Evolutionary conservation across 2,888 invertebrate species (phyloP).

Genomic region (Acanthosepion pharaonis): DNA sequence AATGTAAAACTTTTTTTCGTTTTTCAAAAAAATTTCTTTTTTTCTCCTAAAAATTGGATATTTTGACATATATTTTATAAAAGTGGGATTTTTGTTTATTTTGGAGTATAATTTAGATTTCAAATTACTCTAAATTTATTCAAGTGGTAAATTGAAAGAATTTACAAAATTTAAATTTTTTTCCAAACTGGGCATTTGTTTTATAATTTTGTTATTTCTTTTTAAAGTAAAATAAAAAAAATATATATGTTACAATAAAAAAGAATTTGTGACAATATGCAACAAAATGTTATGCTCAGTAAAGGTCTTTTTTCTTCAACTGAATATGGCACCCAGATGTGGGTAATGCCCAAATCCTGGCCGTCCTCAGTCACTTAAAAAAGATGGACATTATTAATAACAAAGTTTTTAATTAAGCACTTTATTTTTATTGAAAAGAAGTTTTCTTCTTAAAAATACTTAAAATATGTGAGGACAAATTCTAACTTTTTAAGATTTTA

Average conservation of each 20-base stretch:
- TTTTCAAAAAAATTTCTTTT: not conserved
- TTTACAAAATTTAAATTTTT: not conserved
- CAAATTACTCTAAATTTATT: not conserved
- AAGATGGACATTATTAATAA: not conserved
- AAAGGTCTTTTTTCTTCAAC: not conserved
- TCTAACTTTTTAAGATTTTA: not conserved
- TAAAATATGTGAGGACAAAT: not conserved
- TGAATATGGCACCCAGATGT: not conserved
- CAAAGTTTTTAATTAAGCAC: not conserved
- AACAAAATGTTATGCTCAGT: not conserved
- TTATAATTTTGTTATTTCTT: not conserved
- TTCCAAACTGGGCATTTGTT: slow-evolving; percentile 7
- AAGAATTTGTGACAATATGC: not conserved
- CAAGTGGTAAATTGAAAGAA: not conserved
- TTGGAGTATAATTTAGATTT: not conserved
- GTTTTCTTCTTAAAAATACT: not conserved
- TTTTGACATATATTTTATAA: not conserved
- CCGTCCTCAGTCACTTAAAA: not conserved
- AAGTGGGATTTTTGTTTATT: not conserved
- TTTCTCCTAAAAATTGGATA: not conserved
- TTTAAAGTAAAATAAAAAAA: not conserved
- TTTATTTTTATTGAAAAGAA: slow-evolving; percentile 2
- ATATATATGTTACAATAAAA: too few relatives aligned
- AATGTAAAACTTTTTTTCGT: not conserved
- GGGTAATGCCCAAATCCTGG: not conserved